Evolutionary conservation across 2,888 invertebrate genomes (phyloP).

Genomic region (Leptura quadrifasciata): DNA sequence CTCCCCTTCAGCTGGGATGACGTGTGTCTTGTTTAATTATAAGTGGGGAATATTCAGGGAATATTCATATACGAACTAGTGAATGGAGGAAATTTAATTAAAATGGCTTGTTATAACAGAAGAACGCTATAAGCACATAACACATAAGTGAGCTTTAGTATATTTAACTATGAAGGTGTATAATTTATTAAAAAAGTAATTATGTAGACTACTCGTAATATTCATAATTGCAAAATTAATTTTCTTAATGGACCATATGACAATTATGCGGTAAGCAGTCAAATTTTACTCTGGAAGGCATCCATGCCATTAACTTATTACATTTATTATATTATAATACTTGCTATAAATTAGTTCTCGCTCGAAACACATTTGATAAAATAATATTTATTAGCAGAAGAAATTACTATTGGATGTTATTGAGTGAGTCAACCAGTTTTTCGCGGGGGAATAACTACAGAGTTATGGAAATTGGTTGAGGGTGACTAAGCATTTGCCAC

Average conservation of each 20-base stretch:
- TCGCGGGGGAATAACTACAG: not conserved
- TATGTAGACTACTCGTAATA: slow-evolving; percentile 61
- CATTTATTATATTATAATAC: slow-evolving; percentile 26
- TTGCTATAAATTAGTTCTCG: slow-evolving; percentile 2
- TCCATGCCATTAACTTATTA: slow-evolving; percentile 35
- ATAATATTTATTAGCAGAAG: not conserved
- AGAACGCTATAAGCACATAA: slow-evolving; percentile 62
- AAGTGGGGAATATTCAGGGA: slow-evolving; percentile 66
- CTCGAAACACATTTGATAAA: not conserved
- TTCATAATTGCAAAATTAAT: slow-evolving; percentile 64
- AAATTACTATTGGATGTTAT: not conserved
- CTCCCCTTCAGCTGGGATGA: slow-evolving; percentile 64
- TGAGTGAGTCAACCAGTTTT: not conserved
- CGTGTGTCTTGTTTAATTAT: slow-evolving; percentile 70
- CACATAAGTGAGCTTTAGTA: slow-evolving; percentile 58
- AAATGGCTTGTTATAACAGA: slow-evolving; percentile 67
- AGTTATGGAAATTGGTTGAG: too few species aligned
- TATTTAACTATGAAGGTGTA: slow-evolving; percentile 61
- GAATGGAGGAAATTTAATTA: slow-evolving; percentile 69
- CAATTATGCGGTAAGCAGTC: slow-evolving; percentile 47
- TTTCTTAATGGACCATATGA: slow-evolving; percentile 61
- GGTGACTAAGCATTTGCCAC: too few species aligned
- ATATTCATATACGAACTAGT: slow-evolving; percentile 67
- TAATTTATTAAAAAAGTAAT: slow-evolving; percentile 66
- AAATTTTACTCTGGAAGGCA: slow-evolving; percentile 49